Evolutionary conservation across 2,113 vertebrate species (phyloP), one percentile per base, ranked within the genome.

Genomic region (Nerophis ophidion): DNA sequence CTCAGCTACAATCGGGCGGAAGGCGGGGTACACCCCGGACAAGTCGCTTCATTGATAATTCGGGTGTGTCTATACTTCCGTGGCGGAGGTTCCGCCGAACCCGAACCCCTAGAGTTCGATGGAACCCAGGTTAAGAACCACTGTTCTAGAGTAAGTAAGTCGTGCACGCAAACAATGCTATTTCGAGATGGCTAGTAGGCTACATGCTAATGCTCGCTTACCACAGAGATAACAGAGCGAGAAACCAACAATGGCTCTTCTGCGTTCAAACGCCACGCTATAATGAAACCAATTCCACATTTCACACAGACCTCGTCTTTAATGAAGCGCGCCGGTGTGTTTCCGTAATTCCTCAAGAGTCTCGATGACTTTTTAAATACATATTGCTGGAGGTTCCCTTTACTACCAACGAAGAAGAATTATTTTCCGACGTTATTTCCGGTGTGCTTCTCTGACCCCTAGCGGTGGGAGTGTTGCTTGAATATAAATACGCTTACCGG

Each of bases 321-420:
- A 11, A 44, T 12, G 12, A 44, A 44, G 12, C 40, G 11, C 2
- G 1, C 6, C 1, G 13, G 7, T 33, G 7, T 60, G 59, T 2
- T 66, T 58, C n/a, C 7, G 4, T 35, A 12, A 26, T 16, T 19
- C 13, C 3, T 52, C n/a, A 8, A 48, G 57, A 57, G 75, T 66
- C 57, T 8, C 33, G 8, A 19, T 54, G 53, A 34, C 76, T 79
- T 85, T 85, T 79, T 74, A 56, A 13, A 17, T 17, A n/a, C 70
- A 80, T 51, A 68, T 66, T 56, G 47, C 34, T 19, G 17, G 1
- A 2, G 47, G 34, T 48, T 36, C 14, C 7, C 49, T 68, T 46
- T 4, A 12, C 0, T 1, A 79, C 66, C 62, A 47, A 61, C 57
- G 67, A 86, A 76, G 76, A 81, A 80, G 68, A 71, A 26, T 58